Evolutionary conservation across 2,888 invertebrate species (phyloP).

Genomic region (Embidobia sp.): DNA sequence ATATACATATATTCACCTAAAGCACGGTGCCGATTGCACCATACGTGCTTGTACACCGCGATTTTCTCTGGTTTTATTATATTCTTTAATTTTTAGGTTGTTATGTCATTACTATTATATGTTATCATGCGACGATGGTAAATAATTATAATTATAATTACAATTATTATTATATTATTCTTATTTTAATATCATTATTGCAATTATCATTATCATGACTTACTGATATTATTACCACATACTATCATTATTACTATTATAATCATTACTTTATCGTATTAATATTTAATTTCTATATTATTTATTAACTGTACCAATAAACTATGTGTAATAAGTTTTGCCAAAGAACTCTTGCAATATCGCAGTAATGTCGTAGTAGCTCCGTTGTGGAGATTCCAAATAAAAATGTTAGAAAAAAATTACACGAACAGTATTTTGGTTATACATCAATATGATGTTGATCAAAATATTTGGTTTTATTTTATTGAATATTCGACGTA

Average conservation of each 20-base stretch:
- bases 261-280: conserved; percentile 66
- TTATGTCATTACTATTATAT: conserved; percentile 65
- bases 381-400: conserved; percentile 46
- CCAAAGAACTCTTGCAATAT: conserved; percentile 79
- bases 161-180: conserved; percentile 62
- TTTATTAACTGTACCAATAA: conserved; percentile 80
- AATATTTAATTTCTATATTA: conserved; percentile 79
- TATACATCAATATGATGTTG: conserved; percentile 15
- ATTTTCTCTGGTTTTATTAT: conserved; percentile 42
- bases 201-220: conserved; percentile 67
- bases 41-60: conserved; percentile 20
- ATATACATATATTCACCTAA: conserved; percentile 9
- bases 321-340: conserved; percentile 82
- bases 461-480: conserved; percentile 14
- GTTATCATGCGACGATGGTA: conserved; percentile 55
- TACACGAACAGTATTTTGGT: conserved; percentile 12
- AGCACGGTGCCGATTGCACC: conserved; percentile 31
- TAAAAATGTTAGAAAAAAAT: conserved; percentile 35
- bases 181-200: conserved; percentile 62
- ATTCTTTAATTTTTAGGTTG: conserved; percentile 57
- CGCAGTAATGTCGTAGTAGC: conserved; percentile 68
- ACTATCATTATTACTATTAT: conserved; percentile 68
- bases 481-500: conserved; percentile 54
- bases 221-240: conserved; percentile 67
- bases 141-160: conserved; percentile 65